A percentile compares a stretch with the other conserved stretches of the same genome.
Evolutionary conservation across 2,113 vertebrate genomes (phyloP).

Genomic region (Proterorhinus semilunaris): DNA sequence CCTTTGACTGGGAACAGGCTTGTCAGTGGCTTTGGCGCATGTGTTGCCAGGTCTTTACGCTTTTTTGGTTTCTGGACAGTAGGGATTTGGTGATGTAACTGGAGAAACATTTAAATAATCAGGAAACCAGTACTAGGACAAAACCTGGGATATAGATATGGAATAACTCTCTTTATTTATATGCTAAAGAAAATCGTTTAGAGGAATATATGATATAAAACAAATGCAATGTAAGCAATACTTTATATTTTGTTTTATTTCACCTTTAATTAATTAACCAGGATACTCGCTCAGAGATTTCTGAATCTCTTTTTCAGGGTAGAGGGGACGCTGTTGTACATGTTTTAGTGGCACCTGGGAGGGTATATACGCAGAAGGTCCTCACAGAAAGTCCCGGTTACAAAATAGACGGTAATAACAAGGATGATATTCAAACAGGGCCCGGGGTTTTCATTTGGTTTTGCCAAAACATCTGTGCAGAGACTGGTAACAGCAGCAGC

Average conservation of each 20-base stretch:
- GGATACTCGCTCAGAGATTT: too few relatives aligned
- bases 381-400: too few relatives aligned
- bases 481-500: conserved; percentile 47
- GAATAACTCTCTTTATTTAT: not conserved
- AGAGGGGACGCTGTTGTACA: too few relatives aligned
- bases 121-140: not conserved
- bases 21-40: conserved; percentile 39
- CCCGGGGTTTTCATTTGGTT: conserved; percentile 16
- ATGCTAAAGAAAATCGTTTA: not conserved
- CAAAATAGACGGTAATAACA: not conserved
- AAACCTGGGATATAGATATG: not conserved
- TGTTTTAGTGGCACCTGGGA: too few relatives aligned
- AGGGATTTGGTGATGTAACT: conserved; percentile 25
- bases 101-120: not conserved
- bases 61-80: conserved; percentile 27
- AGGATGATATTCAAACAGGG: conserved; percentile 15
- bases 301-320: too few relatives aligned
- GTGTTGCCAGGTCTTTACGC: conserved; percentile 23
- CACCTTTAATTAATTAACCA: too few relatives aligned
- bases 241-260: too few relatives aligned
- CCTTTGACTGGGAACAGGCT: conserved; percentile 70
- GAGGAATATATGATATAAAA: too few relatives aligned
- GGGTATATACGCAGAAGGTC: too few relatives aligned
- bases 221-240: too few relatives aligned
- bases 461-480: conserved; percentile 49